phyloP scores from a whole-genome alignment of 30 jellyfish, hydroid and myxozoan species.

The Chrysaora quinquecirrha region DNA sequence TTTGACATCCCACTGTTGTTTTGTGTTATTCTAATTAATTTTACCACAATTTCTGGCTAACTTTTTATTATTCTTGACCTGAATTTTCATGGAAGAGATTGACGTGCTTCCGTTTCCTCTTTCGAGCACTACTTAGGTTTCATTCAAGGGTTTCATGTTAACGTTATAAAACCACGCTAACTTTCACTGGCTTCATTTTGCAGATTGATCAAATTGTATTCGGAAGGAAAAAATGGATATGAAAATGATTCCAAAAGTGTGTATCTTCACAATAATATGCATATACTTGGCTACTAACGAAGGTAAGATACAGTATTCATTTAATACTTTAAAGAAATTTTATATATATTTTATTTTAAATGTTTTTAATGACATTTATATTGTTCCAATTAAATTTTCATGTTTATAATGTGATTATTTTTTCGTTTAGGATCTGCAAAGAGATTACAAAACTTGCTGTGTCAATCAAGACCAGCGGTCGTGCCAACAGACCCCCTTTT shows the following conservation, averaged over 20 bases:
- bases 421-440: not conserved
- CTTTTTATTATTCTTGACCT: not conserved
- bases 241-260: not conserved
- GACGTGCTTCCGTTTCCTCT: conserved; percentile 11
- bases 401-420: no score
- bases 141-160: not conserved
- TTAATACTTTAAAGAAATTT: no score
- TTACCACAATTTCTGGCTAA: not conserved
- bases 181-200: not conserved
- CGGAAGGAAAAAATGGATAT: not conserved
- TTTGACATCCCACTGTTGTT: not conserved
- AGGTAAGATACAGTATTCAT: not conserved
- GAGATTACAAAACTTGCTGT: conserved; percentile 7
- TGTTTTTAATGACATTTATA: no score
- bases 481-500: conserved; percentile 52
- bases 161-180: conserved; percentile 5
- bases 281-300: not conserved
- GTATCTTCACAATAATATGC: not conserved
- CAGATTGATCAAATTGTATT: not conserved
- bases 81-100: not conserved
- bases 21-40: not conserved
- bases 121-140: not conserved
- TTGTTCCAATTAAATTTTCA: no score
- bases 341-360: no score
- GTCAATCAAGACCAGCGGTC: conserved; percentile 59